Evolutionary conservation across 1,140 invertebrate species (phyloP), one percentile per base, ranked within the genome.

Genomic region (Liolophura sinensis): DNA sequence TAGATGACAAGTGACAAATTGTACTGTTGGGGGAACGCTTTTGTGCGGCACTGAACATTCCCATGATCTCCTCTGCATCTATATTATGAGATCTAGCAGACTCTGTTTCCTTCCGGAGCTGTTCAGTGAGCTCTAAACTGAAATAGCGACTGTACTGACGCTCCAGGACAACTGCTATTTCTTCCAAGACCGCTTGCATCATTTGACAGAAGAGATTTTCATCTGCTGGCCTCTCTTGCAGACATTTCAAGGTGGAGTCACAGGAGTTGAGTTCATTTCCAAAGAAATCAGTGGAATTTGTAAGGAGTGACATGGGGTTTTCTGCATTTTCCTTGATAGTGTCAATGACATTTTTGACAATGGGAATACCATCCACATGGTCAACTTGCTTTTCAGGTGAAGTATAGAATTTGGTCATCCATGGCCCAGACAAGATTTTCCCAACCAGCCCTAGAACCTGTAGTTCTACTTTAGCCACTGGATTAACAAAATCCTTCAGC

Each of bases 341-440:
- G 22, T 52, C 64, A 6, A 65, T 46, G n/a, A 65, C 24, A 9
- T 59, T 46, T 24, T 47, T n/a, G 1, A 69, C 63, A 51, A 65
- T 20, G 3, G n/a, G 18, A 24, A 69, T 69, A 22, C 62, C 62
- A 49, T 61, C 63, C 5, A 60, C 31, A 60, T 69, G 62, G 48
- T 51, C 51, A 9, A 64, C 56, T 48, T 57, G 16, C 24, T 22
- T 59, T 11, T 24, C 61, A 57, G 52, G 6, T 40, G 62, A 60
- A 5, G 54, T 56, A 25, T 71, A 71, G 49, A 71, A 68, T 47
- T 68, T 68, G 27, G 20, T 62, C 69, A 71, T 71, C 69, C 69
- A 71, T 16, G 69, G 69, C 4, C 54, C 69, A 22, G 65, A 50
- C 6, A 71, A 57, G 14, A 51, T n/a, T 61, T 71, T 71, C 5